A percentile compares a stretch with the other conserved stretches of the same genome.
Conservation (phyloP, 30 jellyfish, hydroid and myxozoan genomes). For the Cassiopea andromeda region DNA sequence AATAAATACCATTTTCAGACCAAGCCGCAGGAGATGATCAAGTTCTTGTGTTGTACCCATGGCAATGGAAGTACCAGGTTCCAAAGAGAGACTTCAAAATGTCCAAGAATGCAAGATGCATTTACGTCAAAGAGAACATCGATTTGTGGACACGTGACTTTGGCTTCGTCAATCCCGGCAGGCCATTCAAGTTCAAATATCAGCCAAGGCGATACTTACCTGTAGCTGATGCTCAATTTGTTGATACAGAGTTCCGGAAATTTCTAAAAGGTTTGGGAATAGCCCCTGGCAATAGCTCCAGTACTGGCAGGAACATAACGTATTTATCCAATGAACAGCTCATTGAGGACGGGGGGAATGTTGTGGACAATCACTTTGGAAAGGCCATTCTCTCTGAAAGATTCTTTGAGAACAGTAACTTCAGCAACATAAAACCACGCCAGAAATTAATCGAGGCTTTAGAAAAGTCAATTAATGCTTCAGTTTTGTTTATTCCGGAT, state of each 20-base stretch:
- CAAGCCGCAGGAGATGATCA: constrained; percentile 37
- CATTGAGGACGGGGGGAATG: constrained; percentile 54
- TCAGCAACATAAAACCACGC: not conserved
- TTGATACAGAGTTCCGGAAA: constrained; percentile 23
- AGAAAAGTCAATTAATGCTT: not conserved
- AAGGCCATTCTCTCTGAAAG: constrained; percentile 51
- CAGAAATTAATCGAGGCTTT: constrained; percentile 4
- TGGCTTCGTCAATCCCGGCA: constrained; percentile 36
- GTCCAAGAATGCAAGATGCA: constrained; percentile 26
- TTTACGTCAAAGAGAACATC: constrained; percentile 5
- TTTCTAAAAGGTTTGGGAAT: constrained; percentile 4
- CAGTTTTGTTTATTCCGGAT: constrained; percentile 55
- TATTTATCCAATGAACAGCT: constrained; percentile 3
- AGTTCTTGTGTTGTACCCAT: constrained; percentile 42
- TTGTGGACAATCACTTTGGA: constrained; percentile 40
- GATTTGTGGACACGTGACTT: constrained; percentile 62
- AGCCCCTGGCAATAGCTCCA: not conserved
- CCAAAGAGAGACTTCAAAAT: not conserved
- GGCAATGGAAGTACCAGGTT: not conserved
- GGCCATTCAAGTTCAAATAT: constrained; percentile 48
- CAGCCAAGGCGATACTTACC: constrained; percentile 39
- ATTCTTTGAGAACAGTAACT: constrained; percentile 24
- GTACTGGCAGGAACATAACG: not conserved
- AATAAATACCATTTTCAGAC: not conserved
- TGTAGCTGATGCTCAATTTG: not conserved